phyloP scores from a whole-genome alignment of 2,888 invertebrate genomes.

The Melanostoma scalare region DNA sequence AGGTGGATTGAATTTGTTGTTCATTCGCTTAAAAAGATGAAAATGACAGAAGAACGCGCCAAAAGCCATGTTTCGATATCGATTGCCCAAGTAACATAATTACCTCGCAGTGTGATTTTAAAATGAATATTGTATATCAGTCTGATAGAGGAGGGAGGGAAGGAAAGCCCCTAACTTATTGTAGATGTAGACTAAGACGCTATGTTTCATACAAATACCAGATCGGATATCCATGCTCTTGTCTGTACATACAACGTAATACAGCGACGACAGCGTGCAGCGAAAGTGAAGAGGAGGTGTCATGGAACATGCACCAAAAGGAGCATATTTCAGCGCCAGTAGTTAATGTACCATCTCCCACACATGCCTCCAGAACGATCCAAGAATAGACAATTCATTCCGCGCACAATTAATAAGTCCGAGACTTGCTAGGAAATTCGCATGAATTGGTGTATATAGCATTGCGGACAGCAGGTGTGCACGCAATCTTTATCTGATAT shows the following conservation, averaged over 20 bases:
- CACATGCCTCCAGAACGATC: constrained; percentile 21
- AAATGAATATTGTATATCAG: constrained; percentile 57
- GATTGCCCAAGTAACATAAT: constrained; percentile 73
- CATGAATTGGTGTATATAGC: constrained; percentile 32
- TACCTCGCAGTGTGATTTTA: constrained; percentile 71
- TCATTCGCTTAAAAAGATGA: constrained; percentile 54
- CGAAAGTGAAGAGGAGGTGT: constrained; percentile 71
- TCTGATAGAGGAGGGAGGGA: constrained; percentile 1
- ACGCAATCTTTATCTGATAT: constrained; percentile 69
- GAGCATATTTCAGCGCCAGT: constrained; percentile 54
- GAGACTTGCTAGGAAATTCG: constrained; percentile 43
- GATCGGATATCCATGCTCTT: constrained; percentile 58
- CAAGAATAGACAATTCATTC: constrained; percentile 59
- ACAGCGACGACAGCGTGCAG: constrained; percentile 34
- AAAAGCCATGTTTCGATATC: constrained; percentile 72
- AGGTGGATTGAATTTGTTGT: constrained; percentile 12
- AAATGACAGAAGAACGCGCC: constrained; percentile 70
- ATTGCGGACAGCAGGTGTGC: constrained; percentile 63
- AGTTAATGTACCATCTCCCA: constrained; percentile 63
- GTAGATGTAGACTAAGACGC: constrained; percentile 49
- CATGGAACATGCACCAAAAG: constrained; percentile 68
- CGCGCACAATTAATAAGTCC: constrained; percentile 57
- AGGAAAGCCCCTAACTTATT: constrained; percentile 56
- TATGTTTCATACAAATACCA: constrained; percentile 49
- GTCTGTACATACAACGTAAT: constrained; percentile 27